phyloP scores from a whole-genome alignment of 1,140 invertebrate species.

The Parapsyche elsis region DNA sequence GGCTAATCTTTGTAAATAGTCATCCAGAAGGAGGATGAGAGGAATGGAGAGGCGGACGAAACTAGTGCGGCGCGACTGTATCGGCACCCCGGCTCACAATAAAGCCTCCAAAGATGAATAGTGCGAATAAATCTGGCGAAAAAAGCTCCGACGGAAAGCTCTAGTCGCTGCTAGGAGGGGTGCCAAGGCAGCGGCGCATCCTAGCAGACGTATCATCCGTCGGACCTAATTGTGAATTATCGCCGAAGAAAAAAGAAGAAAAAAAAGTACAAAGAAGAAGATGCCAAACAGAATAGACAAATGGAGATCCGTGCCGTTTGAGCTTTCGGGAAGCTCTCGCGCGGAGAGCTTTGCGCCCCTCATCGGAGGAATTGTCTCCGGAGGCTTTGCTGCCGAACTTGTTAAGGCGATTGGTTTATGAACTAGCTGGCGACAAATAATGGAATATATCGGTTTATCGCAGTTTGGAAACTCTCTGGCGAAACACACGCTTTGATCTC shows the following conservation, averaged over 20 bases:
- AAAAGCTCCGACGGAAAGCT: slow-evolving; percentile 47
- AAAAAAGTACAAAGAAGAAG: too few species aligned
- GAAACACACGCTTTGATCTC: too few species aligned
- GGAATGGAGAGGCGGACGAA: neutral
- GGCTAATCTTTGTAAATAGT: slow-evolving; percentile 54
- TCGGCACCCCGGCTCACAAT: slow-evolving; percentile 50
- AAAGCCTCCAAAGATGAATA: slow-evolving; percentile 53
- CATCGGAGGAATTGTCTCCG: too few species aligned
- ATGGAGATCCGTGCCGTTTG: too few species aligned
- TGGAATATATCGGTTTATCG: too few species aligned
- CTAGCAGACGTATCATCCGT: neutral
- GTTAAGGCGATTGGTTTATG: too few species aligned
- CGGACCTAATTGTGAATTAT: slow-evolving; percentile 14
- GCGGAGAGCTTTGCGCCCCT: too few species aligned
- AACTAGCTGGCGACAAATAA: too few species aligned
- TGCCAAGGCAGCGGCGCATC: neutral
- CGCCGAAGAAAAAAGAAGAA: neutral
- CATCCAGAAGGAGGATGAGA: slow-evolving; percentile 33
- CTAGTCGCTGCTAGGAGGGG: slow-evolving; percentile 1
- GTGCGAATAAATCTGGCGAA: slow-evolving; percentile 55
- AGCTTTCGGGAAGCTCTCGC: too few species aligned
- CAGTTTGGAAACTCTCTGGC: too few species aligned
- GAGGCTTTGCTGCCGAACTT: too few species aligned
- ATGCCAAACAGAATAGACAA: too few species aligned
- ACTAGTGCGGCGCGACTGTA: slow-evolving; percentile 49